These are phyloP conservation scores for Uria aalge DNA, from an alignment of 2,113 vertebrate species.

Conservation along the genomic window DNA sequence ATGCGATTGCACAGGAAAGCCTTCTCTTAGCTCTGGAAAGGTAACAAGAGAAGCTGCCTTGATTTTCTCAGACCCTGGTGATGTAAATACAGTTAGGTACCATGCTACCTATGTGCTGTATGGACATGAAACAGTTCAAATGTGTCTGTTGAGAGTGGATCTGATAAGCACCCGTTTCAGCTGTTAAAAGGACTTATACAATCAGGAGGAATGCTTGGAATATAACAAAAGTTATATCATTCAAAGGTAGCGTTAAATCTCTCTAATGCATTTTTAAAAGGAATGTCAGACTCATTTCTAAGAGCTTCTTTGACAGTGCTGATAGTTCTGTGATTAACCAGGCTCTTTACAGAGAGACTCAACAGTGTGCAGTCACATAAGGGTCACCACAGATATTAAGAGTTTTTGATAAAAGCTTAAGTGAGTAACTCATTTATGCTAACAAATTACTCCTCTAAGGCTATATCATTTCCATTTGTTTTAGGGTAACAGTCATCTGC, in stretches of 20 bases:
- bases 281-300: background rate
- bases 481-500: background rate
- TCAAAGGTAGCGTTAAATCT: background rate
- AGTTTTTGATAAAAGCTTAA: background rate
- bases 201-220: background rate
- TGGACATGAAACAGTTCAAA: background rate
- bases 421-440: background rate
- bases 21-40: background rate
- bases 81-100: background rate
- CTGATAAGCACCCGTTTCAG: background rate
- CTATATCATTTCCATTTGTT: background rate
- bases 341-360: background rate
- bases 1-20: background rate
- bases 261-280: background rate
- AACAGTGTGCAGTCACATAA: background rate
- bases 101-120: fast-evolving
- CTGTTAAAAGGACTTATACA: background rate
- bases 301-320: background rate
- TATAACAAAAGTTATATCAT: background rate
- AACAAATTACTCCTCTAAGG: background rate
- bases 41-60: background rate
- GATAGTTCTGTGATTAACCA: background rate
- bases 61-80: background rate
- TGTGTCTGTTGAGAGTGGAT: background rate
- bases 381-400: background rate